These are phyloP conservation scores for Eucidaris tribuloides DNA, from an alignment of 35 echinoderm and acorn worm species.

Conservation along the genomic window DNA sequence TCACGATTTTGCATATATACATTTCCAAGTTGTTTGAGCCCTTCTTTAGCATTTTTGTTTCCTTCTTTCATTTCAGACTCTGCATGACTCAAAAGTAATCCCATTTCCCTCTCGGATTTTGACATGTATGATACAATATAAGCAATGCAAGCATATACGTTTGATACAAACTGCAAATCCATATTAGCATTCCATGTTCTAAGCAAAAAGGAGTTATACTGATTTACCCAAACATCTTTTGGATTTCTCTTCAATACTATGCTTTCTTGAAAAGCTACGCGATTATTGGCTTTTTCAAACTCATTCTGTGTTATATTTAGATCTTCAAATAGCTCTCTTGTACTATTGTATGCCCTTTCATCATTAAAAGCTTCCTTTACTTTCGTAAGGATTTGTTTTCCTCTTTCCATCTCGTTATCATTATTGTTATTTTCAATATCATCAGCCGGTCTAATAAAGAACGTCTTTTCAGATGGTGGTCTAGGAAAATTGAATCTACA, in stretches of 20 bases:
- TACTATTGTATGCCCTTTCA: neutral
- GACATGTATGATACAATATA: constrained; percentile 47
- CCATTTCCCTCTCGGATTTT: constrained; percentile 48
- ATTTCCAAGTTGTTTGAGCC: constrained; percentile 35
- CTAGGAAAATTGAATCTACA: constrained; percentile 83
- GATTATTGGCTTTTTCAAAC: neutral
- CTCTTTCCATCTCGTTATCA: neutral
- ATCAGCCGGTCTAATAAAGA: constrained; percentile 24
- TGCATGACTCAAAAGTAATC: too few relatives aligned
- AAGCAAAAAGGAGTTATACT: too few relatives aligned
- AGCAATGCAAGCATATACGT: constrained; percentile 30
- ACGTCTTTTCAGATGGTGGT: constrained; percentile 52
- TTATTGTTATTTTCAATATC: neutral
- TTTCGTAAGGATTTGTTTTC: neutral
- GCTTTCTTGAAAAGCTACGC: neutral
- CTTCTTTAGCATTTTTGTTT: constrained; percentile 27
- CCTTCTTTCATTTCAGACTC: too few relatives aligned
- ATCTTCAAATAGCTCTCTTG: constrained; percentile 7
- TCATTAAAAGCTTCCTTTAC: constrained; percentile 12
- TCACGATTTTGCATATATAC: too few relatives aligned
- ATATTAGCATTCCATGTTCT: too few relatives aligned
- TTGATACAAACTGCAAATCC: too few relatives aligned
- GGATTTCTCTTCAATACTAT: constrained; percentile 20
- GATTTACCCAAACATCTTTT: too few relatives aligned
- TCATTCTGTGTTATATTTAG: constrained; percentile 38